Evolutionary conservation across 2,797 vertebrate species (phyloP), one percentile per base, ranked within the genome.

Genomic region (Clarias platycephalus): DNA sequence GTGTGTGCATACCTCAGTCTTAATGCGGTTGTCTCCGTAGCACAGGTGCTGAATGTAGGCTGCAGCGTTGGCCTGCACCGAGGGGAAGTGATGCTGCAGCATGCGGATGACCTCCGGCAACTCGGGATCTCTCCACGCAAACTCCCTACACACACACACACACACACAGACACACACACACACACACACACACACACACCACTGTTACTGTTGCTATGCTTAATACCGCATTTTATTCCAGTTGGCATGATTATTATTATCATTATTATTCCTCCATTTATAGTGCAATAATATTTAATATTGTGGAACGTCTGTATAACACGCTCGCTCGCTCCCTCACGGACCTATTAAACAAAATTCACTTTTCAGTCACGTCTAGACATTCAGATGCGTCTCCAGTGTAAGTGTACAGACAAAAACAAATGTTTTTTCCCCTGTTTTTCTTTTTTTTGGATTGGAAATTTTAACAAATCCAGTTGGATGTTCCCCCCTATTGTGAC

Each of bases 11-110:
- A 99, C 98, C 97, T 99, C 97, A 15, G 94, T 94, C 89, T 99
- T 99, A 63, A 97, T 94, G 89, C 96, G 93, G 95, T 98, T 98
- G 91, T 99, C 98, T 2, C 98, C 97, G 0, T 97, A 99, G 91
- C 98, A 99, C 84, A 99, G 96, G 93, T 99, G 98, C 92, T 99
- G 98, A 40, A 99, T 96, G 89, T 98, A 99, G 84, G 98, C 98
- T 0, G 98, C 98, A 0, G 98, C 97, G 0, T 99, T 99, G 0
- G 97, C 97, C 90, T 99, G 98, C n/a, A 99, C 98, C 0, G 98
- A 99, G 0, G 98, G 98, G 91, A 99, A 98, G 92, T 99, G 97
- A 90, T 99, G 98, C 87, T 99, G 98, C 53, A 99, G 95, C 98
- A 99, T 99, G 93, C 98, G 97, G 82, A 99, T 99, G 86, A 99